phyloP scores from a whole-genome alignment of 2,888 invertebrate genomes.

The Ectemnius cavifrons region DNA sequence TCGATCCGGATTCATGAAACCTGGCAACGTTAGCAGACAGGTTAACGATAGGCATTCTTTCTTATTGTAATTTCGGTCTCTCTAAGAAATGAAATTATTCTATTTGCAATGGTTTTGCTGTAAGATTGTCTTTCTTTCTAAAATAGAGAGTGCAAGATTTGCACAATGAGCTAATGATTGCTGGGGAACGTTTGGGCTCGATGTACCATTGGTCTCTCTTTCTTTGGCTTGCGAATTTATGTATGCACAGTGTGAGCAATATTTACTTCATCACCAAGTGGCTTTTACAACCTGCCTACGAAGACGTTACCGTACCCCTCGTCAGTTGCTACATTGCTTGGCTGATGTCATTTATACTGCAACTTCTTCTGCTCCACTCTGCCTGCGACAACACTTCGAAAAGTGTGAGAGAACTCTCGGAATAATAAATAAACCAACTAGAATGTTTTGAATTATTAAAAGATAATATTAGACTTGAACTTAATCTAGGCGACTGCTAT shows the following conservation, averaged over 20 bases:
- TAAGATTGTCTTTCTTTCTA: background rate
- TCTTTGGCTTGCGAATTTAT: slow-evolving; percentile 69
- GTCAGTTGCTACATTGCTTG: slow-evolving; percentile 61
- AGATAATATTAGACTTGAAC: too few species aligned
- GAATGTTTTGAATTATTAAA: too few species aligned
- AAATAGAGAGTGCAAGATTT: slow-evolving; percentile 66
- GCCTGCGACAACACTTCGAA: slow-evolving; percentile 64
- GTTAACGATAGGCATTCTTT: slow-evolving; percentile 17
- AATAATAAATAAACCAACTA: too few species aligned
- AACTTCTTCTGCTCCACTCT: slow-evolving; percentile 63
- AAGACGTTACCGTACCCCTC: slow-evolving; percentile 14
- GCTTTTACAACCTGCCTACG: slow-evolving; percentile 26
- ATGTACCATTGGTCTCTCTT: slow-evolving; percentile 67
- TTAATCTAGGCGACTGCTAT: slow-evolving; percentile 68
- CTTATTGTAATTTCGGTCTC: too few species aligned
- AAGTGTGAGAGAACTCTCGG: slow-evolving; percentile 58
- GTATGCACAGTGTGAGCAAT: slow-evolving; percentile 66
- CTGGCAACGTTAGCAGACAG: slow-evolving; percentile 29
- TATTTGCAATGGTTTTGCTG: background rate
- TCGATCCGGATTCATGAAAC: background rate
- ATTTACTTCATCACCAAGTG: slow-evolving; percentile 65
- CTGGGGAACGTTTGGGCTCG: slow-evolving; percentile 63
- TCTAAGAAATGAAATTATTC: background rate
- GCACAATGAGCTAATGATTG: slow-evolving; percentile 66
- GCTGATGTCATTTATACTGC: slow-evolving; percentile 59